Percentiles rank a stretch among this genome's conserved stretches.
Evolutionary conservation across 2,888 invertebrate species (phyloP).

Genomic region (Chesias legatella): DNA sequence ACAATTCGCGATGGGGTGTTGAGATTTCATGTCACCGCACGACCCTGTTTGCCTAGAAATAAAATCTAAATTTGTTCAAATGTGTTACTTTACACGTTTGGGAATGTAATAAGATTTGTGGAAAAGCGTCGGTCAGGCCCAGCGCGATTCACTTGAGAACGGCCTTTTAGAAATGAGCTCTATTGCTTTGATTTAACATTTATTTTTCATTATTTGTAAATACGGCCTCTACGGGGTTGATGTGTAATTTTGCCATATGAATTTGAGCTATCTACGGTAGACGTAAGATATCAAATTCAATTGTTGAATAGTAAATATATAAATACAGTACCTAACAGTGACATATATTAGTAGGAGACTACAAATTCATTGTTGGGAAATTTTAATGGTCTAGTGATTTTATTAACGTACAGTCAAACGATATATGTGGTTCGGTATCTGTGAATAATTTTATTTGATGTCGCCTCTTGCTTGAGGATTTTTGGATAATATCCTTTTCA

Average conservation of each 20-base stretch:
- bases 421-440: constrained; percentile 38
- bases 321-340: too few relatives aligned
- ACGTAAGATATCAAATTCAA: too few relatives aligned
- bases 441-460: constrained; percentile 38
- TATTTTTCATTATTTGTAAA: neutral
- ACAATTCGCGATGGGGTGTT: constrained; percentile 12
- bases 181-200: too few relatives aligned
- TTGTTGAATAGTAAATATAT: too few relatives aligned
- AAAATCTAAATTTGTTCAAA: constrained; percentile 17
- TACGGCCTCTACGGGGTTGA: too few relatives aligned
- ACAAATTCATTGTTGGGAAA: constrained; percentile 30
- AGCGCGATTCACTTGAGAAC: neutral
- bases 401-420: constrained; percentile 31
- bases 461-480: constrained; percentile 16
- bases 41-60: constrained; percentile 9
- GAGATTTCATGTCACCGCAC: constrained; percentile 11
- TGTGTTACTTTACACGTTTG: constrained; percentile 15
- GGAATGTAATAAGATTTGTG: constrained; percentile 26
- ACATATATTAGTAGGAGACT: too few relatives aligned
- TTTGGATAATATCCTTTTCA: constrained; percentile 1
- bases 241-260: too few relatives aligned
- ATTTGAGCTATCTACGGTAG: too few relatives aligned
- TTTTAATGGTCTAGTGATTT: constrained; percentile 40
- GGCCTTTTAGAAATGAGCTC: too few relatives aligned
- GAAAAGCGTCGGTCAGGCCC: constrained; percentile 23